Evolutionary conservation across 1,140 invertebrate species (phyloP).

Genomic region (Drosophila parabipectinata): DNA sequence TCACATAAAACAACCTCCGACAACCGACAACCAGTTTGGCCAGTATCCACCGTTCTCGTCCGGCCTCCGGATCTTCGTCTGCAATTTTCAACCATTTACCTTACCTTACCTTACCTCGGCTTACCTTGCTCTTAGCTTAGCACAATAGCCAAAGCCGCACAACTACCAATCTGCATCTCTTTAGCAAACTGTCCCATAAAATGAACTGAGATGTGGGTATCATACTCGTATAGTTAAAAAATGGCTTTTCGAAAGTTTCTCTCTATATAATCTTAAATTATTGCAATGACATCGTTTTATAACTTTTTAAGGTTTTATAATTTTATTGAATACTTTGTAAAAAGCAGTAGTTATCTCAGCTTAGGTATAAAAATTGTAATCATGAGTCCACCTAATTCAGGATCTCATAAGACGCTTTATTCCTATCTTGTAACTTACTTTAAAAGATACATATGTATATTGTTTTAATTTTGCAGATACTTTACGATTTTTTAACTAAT

Average conservation of each 20-base stretch:
- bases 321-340: too few species aligned
- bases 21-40: constrained; percentile 31
- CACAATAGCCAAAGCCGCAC: constrained; percentile 11
- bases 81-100: constrained; percentile 18
- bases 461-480: too few species aligned
- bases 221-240: not conserved
- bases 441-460: too few species aligned
- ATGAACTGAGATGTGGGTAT: not conserved
- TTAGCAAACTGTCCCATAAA: not conserved
- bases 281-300: not conserved
- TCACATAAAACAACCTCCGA: constrained; percentile 15
- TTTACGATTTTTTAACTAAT: too few species aligned
- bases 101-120: not conserved
- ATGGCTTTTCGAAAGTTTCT: not conserved
- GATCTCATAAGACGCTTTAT: too few species aligned
- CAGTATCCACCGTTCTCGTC: constrained; percentile 15
- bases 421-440: too few species aligned
- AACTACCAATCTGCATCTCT: constrained; percentile 9
- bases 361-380: too few species aligned
- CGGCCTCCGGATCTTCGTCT: constrained; percentile 18
- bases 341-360: too few species aligned
- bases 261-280: not conserved
- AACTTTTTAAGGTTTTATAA: too few species aligned
- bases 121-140: constrained; percentile 5
- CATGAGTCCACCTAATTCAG: too few species aligned